Base-by-base conservation (phyloP, 2,797 vertebrate genomes). In the Pampus argenteus region DNA sequence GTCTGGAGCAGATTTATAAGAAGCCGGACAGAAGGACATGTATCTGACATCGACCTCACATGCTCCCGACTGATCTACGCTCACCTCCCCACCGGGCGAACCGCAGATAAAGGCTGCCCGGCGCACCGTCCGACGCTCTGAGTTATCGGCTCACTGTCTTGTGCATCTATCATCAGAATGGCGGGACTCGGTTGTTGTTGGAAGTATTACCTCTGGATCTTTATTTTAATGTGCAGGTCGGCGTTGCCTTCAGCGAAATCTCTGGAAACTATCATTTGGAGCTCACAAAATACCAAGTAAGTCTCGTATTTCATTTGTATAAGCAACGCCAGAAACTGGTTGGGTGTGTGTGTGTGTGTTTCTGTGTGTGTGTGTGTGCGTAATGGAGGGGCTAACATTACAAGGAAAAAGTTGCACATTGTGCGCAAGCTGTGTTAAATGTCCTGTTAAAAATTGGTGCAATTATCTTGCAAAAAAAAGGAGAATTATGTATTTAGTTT, bases 121-220 rank as follows among this genome's bases (percentile, higher is more conserved):
- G 78, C 89, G 83, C 84, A 72, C 86, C 7, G 88, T 77, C 79
- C 85, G 84, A 71, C 85, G 64, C 86, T 69, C 81, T 15, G 76
- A 81, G 55, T 86, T 76, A 38, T 51, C 81, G 72, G 62, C 83
- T 87, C 86, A 29, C 71, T 67, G 83, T 78, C 75, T 71, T 71
- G 62, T 26, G 31, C 72, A n/a, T 55, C 54, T n/a, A 31, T 57
- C 83, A 93, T 57, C 83, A 93, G 88, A 81, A 95, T 95, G 94
- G 93, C 94, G 86, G 88, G 87, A 81, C 87, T 81, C 81, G 83
- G 64, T 13, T 90, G 64, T 13, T 90, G 89, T 81, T 95, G 93
- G 93, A 95, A 92, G 85, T 94, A 93, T 91, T 94, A 94, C 84
- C 91, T 94, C 74, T 94, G 94, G 94, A 93, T 95, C 88, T 91